Evolutionary conservation across 1,140 invertebrate species (phyloP).

Genomic region (Centruroides vittatus): DNA sequence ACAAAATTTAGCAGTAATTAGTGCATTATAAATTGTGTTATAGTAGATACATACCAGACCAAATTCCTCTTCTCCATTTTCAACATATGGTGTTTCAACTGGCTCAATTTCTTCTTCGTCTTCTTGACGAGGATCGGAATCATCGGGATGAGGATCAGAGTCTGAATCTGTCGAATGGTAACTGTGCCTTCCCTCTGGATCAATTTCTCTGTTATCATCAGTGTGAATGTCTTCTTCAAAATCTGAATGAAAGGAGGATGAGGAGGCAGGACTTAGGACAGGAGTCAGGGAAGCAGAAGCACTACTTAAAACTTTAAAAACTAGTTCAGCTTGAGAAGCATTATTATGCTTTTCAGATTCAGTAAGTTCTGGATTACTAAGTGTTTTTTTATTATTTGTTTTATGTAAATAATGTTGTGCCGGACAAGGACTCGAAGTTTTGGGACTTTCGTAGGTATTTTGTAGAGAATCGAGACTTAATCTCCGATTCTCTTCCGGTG

Average conservation of each 20-base stretch:
- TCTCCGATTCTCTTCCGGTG: too few species aligned
- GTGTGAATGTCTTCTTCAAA: slow-evolving; percentile 30
- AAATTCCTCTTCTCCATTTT: slow-evolving; percentile 49
- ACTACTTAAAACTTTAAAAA: too few species aligned
- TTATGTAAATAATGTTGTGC: too few species aligned
- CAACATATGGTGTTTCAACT: slow-evolving; percentile 45
- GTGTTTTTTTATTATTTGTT: too few species aligned
- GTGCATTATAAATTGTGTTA: neutral
- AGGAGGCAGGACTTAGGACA: slow-evolving; percentile 4
- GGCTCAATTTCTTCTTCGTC: slow-evolving; percentile 25
- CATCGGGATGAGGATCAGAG: slow-evolving; percentile 28
- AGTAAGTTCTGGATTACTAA: too few species aligned
- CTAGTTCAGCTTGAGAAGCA: too few species aligned
- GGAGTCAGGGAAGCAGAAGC: too few species aligned
- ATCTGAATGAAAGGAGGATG: slow-evolving; percentile 20
- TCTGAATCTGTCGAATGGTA: slow-evolving; percentile 24
- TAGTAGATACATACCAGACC: slow-evolving; percentile 39
- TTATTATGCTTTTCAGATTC: too few species aligned
- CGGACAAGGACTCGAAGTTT: too few species aligned
- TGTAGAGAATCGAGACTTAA: too few species aligned
- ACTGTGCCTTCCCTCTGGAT: slow-evolving; percentile 15
- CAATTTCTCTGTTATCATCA: slow-evolving; percentile 18
- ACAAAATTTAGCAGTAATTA: too few species aligned
- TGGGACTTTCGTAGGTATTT: too few species aligned
- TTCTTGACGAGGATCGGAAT: slow-evolving; percentile 20